Percentiles rank a stretch among this genome's conserved stretches.
Evolutionary conservation across 2,888 invertebrate species (phyloP).

Genomic region (Priocnemis perturbator): DNA sequence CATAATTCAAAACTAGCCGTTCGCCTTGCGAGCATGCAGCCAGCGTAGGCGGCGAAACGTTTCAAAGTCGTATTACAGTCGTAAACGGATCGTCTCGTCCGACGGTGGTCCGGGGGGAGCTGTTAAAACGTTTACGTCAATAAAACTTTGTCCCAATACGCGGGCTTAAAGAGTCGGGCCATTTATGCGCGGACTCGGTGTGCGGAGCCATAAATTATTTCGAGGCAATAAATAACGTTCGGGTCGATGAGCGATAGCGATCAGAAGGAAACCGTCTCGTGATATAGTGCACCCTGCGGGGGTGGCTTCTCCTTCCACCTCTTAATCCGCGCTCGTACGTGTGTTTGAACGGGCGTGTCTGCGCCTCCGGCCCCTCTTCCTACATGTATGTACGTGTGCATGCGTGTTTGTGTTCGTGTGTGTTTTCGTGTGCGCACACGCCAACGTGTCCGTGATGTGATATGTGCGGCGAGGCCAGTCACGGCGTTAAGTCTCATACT

Average conservation of each 20-base stretch:
- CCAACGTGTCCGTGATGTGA: conserved; percentile 50
- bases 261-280: conserved; percentile 35
- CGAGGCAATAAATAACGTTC: conserved; percentile 33
- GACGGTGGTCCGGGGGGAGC: too few species aligned
- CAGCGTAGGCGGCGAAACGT: conserved; percentile 14
- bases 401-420: conserved; percentile 14
- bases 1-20: conserved; percentile 4
- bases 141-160: conserved; percentile 15
- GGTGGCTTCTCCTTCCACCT: conserved; percentile 32
- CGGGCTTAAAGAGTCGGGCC: conserved; percentile 8
- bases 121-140: neutral
- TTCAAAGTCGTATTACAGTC: too few species aligned
- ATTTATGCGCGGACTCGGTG: conserved; percentile 7
- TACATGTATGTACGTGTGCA: conserved; percentile 22
- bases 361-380: conserved; percentile 6
- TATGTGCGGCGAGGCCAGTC: conserved; percentile 63
- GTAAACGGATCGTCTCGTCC: too few species aligned
- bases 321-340: conserved; percentile 26
- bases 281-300: conserved; percentile 31
- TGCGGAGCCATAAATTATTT: conserved; percentile 31
- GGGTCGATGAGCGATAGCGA: conserved; percentile 41
- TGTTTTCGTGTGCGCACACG: too few species aligned
- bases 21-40: conserved; percentile 12
- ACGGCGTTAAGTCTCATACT: conserved; percentile 44
- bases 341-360: conserved; percentile 9